phyloP scores from a whole-genome alignment of 2,888 invertebrate genomes.

The Ennomos fuscantarius region DNA sequence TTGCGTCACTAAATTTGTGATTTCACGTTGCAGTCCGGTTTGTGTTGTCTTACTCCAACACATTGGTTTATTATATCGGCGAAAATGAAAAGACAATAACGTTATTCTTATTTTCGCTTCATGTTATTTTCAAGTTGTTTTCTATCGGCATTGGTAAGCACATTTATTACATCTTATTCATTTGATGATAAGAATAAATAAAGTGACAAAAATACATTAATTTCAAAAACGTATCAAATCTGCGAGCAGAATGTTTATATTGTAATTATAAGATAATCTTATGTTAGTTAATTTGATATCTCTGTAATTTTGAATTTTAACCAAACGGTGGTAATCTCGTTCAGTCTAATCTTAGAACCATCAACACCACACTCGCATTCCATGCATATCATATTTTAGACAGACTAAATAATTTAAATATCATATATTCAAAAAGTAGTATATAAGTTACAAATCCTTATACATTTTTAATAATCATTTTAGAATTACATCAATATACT shows the following conservation, averaged over 20 bases:
- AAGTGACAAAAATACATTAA: too few species aligned
- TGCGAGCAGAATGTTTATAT: neutral
- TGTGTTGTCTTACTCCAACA: too few species aligned
- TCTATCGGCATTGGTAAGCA: too few species aligned
- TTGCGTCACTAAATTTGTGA: too few species aligned
- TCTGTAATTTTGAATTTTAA: slow-evolving; percentile 26
- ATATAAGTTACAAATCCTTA: slow-evolving; percentile 1
- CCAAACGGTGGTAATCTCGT: slow-evolving; percentile 43
- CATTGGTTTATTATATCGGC: too few species aligned
- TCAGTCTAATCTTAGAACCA: slow-evolving; percentile 37
- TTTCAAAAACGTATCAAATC: neutral
- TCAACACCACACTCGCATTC: slow-evolving; percentile 35
- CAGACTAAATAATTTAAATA: slow-evolving; percentile 23
- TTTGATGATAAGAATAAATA: too few species aligned
- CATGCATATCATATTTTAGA: slow-evolving; percentile 26
- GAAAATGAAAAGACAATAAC: too few species aligned
- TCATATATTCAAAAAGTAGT: slow-evolving; percentile 12
- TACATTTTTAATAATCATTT: slow-evolving; percentile 5
- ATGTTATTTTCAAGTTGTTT: too few species aligned
- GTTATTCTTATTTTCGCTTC: too few species aligned
- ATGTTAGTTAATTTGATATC: slow-evolving; percentile 2
- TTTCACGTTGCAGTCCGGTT: too few species aligned
- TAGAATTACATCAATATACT: slow-evolving; percentile 6
- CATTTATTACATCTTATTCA: too few species aligned
- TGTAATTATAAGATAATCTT: neutral